Conservation (phyloP, 1,140 invertebrate genomes). For the Diplogasteroides magnus region DNA sequence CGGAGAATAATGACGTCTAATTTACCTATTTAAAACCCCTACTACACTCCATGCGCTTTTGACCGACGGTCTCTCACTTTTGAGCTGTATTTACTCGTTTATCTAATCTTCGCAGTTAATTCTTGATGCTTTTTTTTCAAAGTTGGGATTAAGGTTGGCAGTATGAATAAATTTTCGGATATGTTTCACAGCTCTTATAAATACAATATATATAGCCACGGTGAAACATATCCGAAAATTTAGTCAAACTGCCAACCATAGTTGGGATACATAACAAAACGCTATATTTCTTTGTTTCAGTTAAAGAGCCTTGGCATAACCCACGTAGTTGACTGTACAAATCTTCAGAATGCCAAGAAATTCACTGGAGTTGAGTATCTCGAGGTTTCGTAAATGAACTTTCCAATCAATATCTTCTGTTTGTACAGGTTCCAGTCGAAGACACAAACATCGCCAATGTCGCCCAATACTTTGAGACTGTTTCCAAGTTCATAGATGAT, state of each 20-base stretch:
- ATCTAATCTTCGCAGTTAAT: background rate
- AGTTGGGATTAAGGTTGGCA: too few species aligned
- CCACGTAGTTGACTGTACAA: conserved; percentile 33
- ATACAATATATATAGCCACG: too few species aligned
- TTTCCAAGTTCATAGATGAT: conserved; percentile 28
- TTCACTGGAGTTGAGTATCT: conserved; percentile 21
- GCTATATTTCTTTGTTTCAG: conserved; percentile 4
- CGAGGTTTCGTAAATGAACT: background rate
- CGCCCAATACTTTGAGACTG: conserved; percentile 28
- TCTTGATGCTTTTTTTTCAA: background rate
- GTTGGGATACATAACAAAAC: background rate
- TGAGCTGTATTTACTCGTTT: background rate
- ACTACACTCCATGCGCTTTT: too few species aligned
- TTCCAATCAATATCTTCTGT: background rate
- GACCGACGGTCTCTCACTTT: background rate
- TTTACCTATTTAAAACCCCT: too few species aligned
- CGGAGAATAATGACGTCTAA: too few species aligned
- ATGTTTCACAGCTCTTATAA: too few species aligned
- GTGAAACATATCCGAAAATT: too few species aligned
- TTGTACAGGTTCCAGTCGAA: conserved; percentile 23
- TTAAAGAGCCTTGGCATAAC: conserved; percentile 29
- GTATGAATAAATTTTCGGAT: too few species aligned
- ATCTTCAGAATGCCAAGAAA: conserved; percentile 23
- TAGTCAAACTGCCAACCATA: too few species aligned
- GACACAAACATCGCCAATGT: conserved; percentile 24